A percentile compares a stretch with the other conserved stretches of the same genome.
These are phyloP conservation scores for Etheostoma spectabile DNA, from an alignment of 2,113 vertebrate species.

Conservation along the genomic window DNA sequence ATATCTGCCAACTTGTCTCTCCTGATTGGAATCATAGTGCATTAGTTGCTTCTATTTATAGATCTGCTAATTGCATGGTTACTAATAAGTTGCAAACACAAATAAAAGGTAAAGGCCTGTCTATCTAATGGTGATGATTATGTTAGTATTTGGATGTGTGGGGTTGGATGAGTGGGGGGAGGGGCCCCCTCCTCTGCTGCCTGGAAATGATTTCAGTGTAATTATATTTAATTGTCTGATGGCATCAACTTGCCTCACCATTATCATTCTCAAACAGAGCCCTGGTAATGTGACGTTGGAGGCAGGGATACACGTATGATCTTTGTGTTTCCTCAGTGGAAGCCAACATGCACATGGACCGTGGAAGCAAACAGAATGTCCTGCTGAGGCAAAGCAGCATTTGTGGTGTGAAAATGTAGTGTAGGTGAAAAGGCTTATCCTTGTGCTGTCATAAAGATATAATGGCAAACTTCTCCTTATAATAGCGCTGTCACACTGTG, in stretches of 20 bases:
- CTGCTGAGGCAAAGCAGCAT: background rate
- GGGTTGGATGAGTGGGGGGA: background rate
- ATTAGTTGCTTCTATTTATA: slow-evolving; percentile 42
- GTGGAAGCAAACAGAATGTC: background rate
- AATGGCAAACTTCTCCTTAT: background rate
- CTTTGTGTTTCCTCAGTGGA: background rate
- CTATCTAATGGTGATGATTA: background rate
- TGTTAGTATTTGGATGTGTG: background rate
- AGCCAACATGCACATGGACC: background rate
- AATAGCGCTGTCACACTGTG: background rate
- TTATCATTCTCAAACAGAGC: slow-evolving; percentile 38
- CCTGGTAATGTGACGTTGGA: background rate
- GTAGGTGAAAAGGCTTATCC: background rate
- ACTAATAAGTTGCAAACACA: slow-evolving; percentile 11
- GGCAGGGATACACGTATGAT: background rate
- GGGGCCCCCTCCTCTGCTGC: background rate
- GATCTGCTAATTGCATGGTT: slow-evolving; percentile 14
- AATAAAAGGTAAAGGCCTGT: background rate
- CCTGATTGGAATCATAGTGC: background rate
- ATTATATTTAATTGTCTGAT: slow-evolving; percentile 45
- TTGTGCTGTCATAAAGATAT: background rate
- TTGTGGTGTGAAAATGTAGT: background rate
- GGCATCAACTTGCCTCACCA: slow-evolving; percentile 36
- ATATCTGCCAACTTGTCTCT: no score
- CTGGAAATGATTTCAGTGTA: slow-evolving; percentile 57